Evolutionary conservation across 2,888 invertebrate species (phyloP).

Genomic region (Machimus rusticus): DNA sequence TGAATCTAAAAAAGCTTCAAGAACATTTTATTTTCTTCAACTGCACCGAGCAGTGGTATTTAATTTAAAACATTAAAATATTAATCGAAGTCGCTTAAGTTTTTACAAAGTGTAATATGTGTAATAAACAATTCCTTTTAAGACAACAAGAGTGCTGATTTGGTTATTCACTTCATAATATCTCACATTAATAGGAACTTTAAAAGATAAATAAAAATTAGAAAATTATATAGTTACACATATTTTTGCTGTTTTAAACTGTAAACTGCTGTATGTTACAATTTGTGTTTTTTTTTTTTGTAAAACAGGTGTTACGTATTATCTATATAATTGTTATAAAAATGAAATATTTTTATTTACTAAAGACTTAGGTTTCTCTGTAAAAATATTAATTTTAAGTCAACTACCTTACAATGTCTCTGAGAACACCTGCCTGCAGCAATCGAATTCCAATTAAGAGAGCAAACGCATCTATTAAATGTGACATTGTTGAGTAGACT

Average conservation of each 20-base stretch:
- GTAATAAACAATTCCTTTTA: background rate
- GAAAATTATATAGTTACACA: background rate
- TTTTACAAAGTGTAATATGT: background rate
- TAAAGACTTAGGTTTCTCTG: background rate
- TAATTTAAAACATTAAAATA: background rate
- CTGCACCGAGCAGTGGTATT: background rate
- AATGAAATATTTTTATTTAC: background rate
- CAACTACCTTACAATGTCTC: constrained; percentile 39
- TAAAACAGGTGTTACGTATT: background rate
- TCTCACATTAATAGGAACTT: constrained; percentile 2
- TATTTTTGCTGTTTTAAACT: background rate
- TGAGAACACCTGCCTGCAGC: background rate
- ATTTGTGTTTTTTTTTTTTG: background rate
- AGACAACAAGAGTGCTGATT: background rate
- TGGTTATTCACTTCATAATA: background rate
- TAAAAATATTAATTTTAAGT: constrained; percentile 31
- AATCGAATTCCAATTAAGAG: constrained; percentile 7
- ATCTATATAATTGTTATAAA: background rate
- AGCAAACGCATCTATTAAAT: background rate
- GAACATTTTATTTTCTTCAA: background rate
- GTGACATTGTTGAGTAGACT: constrained; percentile 1
- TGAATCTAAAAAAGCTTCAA: background rate
- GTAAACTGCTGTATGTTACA: constrained; percentile 20
- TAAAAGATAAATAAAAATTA: constrained; percentile 8
- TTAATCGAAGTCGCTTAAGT: background rate